Percentiles rank a stretch among this genome's conserved stretches.
Evolutionary conservation across 2,113 vertebrate species (phyloP).

Genomic region (Rutilus rutilus): DNA sequence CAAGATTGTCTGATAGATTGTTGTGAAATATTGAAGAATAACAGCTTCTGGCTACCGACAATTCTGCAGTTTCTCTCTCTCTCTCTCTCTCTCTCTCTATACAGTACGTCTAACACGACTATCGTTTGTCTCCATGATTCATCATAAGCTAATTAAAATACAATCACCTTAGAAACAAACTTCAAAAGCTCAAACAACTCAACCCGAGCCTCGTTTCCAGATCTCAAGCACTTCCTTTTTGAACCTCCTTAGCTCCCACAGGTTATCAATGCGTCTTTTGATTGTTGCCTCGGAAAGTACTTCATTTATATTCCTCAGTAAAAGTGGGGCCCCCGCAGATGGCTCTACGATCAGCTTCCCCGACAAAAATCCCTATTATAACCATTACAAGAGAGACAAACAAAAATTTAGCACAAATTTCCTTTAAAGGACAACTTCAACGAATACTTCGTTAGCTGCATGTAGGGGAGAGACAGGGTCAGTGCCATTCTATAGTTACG

Average conservation of each 20-base stretch:
- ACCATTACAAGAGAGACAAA: conserved; percentile 28
- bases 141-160: conserved; percentile 27
- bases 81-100: background rate
- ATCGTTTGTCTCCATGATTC: conserved; percentile 18
- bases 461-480: conserved; percentile 65
- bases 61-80: background rate
- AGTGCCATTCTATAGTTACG: conserved; percentile 43
- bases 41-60: background rate
- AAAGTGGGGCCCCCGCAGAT: conserved; percentile 59
- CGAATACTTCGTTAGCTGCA: conserved; percentile 49
- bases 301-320: conserved; percentile 76
- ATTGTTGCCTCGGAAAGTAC: conserved; percentile 68
- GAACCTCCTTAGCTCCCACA: conserved; percentile 59
- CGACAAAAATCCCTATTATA: conserved; percentile 25
- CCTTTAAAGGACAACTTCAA: conserved; percentile 6
- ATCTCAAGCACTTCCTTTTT: conserved; percentile 55
- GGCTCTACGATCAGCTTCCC: conserved; percentile 48
- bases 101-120: background rate
- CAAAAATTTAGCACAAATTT: conserved; percentile 13
- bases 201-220: conserved; percentile 31
- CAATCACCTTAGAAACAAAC: conserved; percentile 44
- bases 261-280: conserved; percentile 76
- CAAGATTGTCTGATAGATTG: background rate
- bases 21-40: background rate
- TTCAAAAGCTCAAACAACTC: conserved; percentile 35